phyloP scores from a whole-genome alignment of 2,797 vertebrate genomes.

The Pangasius larnaudii region DNA sequence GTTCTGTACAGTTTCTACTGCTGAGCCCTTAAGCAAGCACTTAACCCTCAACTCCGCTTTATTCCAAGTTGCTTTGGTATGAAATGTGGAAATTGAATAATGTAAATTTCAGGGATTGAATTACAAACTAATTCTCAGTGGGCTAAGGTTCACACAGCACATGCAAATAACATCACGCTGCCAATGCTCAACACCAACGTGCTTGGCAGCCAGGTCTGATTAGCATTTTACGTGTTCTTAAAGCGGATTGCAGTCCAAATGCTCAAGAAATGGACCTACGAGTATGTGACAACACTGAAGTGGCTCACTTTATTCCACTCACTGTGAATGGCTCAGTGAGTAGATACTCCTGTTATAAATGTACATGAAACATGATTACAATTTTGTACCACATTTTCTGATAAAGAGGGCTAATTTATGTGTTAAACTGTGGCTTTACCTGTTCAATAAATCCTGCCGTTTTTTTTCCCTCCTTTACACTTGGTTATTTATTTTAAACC shows the following conservation, averaged over 20 bases:
- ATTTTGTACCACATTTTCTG: neutral
- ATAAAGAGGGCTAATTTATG: neutral
- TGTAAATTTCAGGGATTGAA: neutral
- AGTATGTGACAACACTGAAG: neutral
- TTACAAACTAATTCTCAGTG: neutral
- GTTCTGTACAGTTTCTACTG: too few species aligned
- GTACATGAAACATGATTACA: neutral
- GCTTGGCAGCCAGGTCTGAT: neutral
- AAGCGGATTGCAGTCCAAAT: neutral
- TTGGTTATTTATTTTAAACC: slow-evolving; percentile 7
- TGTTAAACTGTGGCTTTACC: neutral
- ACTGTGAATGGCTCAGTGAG: neutral
- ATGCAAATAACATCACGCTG: neutral
- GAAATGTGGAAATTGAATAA: neutral
- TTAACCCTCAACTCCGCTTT: neutral
- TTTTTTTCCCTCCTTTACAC: neutral
- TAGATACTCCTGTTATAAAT: neutral
- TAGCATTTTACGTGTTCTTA: neutral
- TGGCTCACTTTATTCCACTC: too few species aligned
- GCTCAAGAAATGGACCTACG: neutral
- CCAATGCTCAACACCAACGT: neutral
- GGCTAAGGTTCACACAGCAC: neutral
- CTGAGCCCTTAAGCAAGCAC: neutral
- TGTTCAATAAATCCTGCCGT: neutral
- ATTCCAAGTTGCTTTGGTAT: too few species aligned